Percentiles rank a stretch among this genome's conserved stretches.
phyloP scores from a whole-genome alignment of 2,113 vertebrate species.

The Speoplatyrhinus poulsoni region DNA sequence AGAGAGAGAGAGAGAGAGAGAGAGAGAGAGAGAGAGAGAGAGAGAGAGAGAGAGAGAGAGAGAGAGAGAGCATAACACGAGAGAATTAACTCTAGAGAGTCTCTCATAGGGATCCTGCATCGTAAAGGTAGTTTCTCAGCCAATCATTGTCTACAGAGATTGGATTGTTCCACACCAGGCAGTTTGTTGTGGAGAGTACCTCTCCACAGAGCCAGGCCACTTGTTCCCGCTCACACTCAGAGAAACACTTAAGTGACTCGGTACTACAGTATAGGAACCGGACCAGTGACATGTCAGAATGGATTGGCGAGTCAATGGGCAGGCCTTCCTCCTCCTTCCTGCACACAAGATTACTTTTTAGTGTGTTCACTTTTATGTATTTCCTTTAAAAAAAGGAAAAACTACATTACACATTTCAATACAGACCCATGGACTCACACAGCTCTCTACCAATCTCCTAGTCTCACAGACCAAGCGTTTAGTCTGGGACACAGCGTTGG shows the following conservation, averaged over 20 bases:
- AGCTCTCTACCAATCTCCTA: no score
- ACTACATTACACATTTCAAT: no score
- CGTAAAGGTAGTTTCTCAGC: slow-evolving; percentile 74
- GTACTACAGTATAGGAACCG: slow-evolving; percentile 4
- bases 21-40: not conserved
- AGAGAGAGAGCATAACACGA: slow-evolving; percentile 24
- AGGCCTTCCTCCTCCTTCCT: not conserved
- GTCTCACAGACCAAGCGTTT: no score
- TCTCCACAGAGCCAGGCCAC: slow-evolving; percentile 36
- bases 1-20: slow-evolving; percentile 39
- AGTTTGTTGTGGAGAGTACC: slow-evolving; percentile 46
- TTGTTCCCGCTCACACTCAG: slow-evolving; percentile 22
- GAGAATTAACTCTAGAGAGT: slow-evolving; percentile 1
- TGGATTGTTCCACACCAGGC: slow-evolving; percentile 37
- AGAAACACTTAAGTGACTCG: slow-evolving; percentile 23
- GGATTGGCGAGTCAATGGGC: not conserved
- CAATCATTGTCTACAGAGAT: slow-evolving; percentile 63
- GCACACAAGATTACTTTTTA: no score
- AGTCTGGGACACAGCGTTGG: no score
- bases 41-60: not conserved
- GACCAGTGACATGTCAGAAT: not conserved
- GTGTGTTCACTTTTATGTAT: no score
- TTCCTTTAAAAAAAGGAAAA: no score
- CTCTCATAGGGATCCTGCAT: slow-evolving; percentile 43
- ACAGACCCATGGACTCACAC: no score